These are phyloP conservation scores for Brachionus rotundiformis DNA, from an alignment of 1,140 invertebrate species.

Conservation along the genomic window DNA sequence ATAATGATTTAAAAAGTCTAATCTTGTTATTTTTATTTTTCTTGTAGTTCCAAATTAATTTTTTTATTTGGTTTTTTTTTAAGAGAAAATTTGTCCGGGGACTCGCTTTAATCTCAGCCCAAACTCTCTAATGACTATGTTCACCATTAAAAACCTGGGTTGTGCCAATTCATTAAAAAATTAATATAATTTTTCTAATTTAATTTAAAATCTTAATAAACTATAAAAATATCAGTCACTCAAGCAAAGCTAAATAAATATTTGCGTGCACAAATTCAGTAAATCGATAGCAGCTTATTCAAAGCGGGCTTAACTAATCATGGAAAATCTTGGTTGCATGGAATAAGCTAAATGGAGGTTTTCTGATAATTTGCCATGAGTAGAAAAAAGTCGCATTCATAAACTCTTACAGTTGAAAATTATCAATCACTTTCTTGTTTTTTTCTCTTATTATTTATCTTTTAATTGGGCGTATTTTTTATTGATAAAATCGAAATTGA, in stretches of 20 bases:
- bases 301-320: neutral
- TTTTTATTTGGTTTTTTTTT: too few relatives aligned
- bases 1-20: too few relatives aligned
- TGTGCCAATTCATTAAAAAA: neutral
- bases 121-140: neutral
- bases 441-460: slow-evolving; percentile 36
- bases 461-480: slow-evolving; percentile 50
- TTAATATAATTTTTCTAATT: neutral
- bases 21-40: too few relatives aligned
- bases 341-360: neutral
- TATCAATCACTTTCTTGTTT: neutral
- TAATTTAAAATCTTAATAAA: neutral
- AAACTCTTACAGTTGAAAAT: neutral
- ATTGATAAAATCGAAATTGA: neutral
- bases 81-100: neutral
- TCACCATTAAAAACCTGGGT: neutral
- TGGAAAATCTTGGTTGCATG: too few relatives aligned
- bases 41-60: too few relatives aligned
- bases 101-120: neutral
- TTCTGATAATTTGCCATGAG: neutral
- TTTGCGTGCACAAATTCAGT: neutral
- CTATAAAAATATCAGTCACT: neutral
- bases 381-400: neutral
- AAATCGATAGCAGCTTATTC: neutral
- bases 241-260: neutral